Conservation (phyloP, 2,797 vertebrate genomes). For the Tolypeutes matacus region DNA sequence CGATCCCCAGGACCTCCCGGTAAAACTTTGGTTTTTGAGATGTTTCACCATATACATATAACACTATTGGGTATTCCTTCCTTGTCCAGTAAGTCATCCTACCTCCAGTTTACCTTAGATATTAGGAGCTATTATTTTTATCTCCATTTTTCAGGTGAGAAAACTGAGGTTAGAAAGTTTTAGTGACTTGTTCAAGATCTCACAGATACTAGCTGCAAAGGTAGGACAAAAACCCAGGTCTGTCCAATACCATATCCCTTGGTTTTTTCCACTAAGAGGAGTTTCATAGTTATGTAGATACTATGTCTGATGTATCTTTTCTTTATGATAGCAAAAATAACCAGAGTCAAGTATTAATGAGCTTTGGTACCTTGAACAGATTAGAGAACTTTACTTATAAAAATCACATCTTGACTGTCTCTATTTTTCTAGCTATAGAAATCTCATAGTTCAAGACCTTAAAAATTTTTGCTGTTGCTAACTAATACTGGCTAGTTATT, state of each 20-base stretch:
- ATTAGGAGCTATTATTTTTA: background rate
- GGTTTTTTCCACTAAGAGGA: background rate
- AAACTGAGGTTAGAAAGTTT: slow-evolving; percentile 8
- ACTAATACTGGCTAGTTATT: background rate
- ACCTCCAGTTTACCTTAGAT: background rate
- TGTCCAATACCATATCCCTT: background rate
- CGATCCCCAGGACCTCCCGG: no score
- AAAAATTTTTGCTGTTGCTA: background rate
- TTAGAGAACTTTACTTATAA: background rate
- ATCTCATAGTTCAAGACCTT: background rate
- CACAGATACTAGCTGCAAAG: background rate
- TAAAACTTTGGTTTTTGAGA: background rate
- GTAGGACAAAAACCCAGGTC: background rate
- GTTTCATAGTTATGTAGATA: background rate
- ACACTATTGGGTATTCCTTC: background rate
- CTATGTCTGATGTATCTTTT: background rate
- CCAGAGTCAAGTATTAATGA: background rate
- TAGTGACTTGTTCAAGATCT: background rate
- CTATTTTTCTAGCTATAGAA: background rate
- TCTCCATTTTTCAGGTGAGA: background rate
- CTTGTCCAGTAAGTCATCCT: background rate
- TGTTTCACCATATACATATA: background rate
- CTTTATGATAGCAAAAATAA: slow-evolving; percentile 28
- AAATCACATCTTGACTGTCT: background rate
- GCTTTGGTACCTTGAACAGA: slow-evolving; percentile 25